Base-by-base conservation (phyloP, 2,113 vertebrate genomes). In the Corythornis vintsioides region DNA sequence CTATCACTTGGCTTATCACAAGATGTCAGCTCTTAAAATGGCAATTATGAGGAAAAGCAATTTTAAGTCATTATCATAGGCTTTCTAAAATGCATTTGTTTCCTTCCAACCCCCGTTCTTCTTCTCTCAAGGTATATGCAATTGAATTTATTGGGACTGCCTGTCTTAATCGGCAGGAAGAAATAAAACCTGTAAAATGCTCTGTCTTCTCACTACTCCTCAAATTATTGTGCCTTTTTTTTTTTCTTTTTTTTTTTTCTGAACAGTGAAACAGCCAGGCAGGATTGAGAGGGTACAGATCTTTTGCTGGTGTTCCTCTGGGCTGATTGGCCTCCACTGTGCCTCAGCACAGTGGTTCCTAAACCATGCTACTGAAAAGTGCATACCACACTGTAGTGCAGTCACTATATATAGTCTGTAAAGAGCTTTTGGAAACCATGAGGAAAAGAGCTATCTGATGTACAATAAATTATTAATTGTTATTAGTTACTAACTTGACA, bases 391-490 rank as follows among this genome's bases (percentile, higher is more conserved):
- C 91, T 60, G 61, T 83, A 96, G 91, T 96, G 89, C 91, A 95
- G 89, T 92, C 89, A 0, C 96, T 96, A 96, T 89, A 96, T 96
- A 91, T 95, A 96, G 96, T 89, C 85, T 57, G 84, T 80, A 95
- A 96, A 96, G 91, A 95, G 95, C 92, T 95, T 96, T 94, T 96
- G 87, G 85, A 96, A 96, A 93, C 89, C 91, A 94, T 83, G 85
- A 96, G 67, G 87, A 93, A 94, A 96, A 94, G 53, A 95, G 94
- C 82, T 94, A 94, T 93, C 80, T 96, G 91, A 94, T 92, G 84
- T 87, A 88, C 75, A 89, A 94, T 96, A 96, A 96, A 96, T 95
- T 95, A 96, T 95, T 96, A 95, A 93, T 95, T 93, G 71, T 93
- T 96, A 95, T 92, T 94, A 92, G 87, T 96, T 89, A 87, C 57